Conservation (phyloP, 2,113 vertebrate species). For the Lasiurus cinereus region DNA sequence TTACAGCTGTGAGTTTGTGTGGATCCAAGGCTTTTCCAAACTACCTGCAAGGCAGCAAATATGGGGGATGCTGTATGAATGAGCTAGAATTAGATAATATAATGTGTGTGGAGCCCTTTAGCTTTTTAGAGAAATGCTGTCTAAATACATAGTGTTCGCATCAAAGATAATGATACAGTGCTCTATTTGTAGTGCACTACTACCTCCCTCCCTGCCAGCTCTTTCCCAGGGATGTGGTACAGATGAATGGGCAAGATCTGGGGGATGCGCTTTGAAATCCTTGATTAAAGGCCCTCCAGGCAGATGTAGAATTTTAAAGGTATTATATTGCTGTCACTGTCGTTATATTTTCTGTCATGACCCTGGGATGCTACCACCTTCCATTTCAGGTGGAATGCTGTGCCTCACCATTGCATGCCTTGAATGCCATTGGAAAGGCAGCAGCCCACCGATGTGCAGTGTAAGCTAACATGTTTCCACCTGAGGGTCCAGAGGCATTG, state of each 20-base stretch:
- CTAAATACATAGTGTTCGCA: conserved; percentile 67
- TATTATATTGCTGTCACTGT: conserved; percentile 38
- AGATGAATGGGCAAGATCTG: conserved; percentile 74
- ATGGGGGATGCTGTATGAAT: conserved; percentile 70
- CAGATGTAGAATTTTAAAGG: conserved; percentile 59
- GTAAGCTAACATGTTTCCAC: background rate
- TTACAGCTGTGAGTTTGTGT: conserved; percentile 36
- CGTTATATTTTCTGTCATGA: conserved; percentile 31
- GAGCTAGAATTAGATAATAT: conserved; percentile 75
- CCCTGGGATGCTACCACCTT: background rate
- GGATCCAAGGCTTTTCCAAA: conserved; percentile 41
- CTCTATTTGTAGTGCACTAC: conserved; percentile 69
- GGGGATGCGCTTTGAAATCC: conserved; percentile 67
- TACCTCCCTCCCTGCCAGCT: conserved; percentile 65
- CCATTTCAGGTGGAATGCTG: conserved; percentile 57
- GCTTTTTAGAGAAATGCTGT: conserved; percentile 74
- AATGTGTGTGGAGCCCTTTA: conserved; percentile 68
- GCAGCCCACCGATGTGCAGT: background rate
- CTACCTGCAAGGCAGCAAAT: conserved; percentile 58
- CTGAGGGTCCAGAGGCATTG: background rate
- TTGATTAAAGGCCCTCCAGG: conserved; percentile 72
- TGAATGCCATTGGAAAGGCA: conserved; percentile 16
- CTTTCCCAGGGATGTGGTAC: conserved; percentile 43
- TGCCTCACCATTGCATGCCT: background rate
- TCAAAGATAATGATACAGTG: conserved; percentile 77